Percentiles rank a stretch among this genome's conserved stretches.
phyloP scores from a whole-genome alignment of 2,888 invertebrate species.

The Stenoptilia bipunctidactyla region DNA sequence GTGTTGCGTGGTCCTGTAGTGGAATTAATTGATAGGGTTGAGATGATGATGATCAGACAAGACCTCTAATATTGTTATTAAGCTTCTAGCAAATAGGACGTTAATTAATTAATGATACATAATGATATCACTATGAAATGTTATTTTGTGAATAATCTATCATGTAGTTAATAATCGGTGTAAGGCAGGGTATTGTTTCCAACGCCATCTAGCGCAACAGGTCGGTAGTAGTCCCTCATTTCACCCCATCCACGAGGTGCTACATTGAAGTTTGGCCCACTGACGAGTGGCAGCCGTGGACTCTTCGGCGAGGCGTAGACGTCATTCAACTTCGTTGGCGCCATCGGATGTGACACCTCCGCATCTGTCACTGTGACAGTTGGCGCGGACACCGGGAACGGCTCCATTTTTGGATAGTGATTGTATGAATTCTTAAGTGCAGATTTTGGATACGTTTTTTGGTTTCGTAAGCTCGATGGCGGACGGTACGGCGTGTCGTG shows the following conservation, averaged over 20 bases:
- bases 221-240: slow-evolving; percentile 77
- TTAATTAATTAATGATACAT: too few relatives aligned
- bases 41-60: too few relatives aligned
- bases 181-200: slow-evolving; percentile 39
- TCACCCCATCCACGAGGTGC: slow-evolving; percentile 87
- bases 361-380: slow-evolving; percentile 37
- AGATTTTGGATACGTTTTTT: slow-evolving; percentile 60
- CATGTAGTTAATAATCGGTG: slow-evolving; percentile 62
- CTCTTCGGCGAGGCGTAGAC: slow-evolving; percentile 58
- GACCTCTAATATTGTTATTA: too few relatives aligned
- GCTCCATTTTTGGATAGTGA: slow-evolving; percentile 56
- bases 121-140: too few relatives aligned
- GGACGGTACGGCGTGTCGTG: slow-evolving; percentile 66
- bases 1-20: too few relatives aligned
- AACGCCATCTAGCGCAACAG: slow-evolving; percentile 77
- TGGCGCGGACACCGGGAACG: slow-evolving; percentile 53
- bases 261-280: slow-evolving; percentile 81
- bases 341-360: slow-evolving; percentile 48
- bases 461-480: slow-evolving; percentile 55
- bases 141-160: too few relatives aligned
- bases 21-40: too few relatives aligned
- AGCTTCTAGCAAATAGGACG: too few relatives aligned
- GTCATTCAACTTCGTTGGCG: slow-evolving; percentile 59
- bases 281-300: slow-evolving; percentile 46
- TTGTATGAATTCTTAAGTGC: slow-evolving; percentile 45